Conservation (phyloP, 2,888 invertebrate genomes). For the Notodonta dromedarius region DNA sequence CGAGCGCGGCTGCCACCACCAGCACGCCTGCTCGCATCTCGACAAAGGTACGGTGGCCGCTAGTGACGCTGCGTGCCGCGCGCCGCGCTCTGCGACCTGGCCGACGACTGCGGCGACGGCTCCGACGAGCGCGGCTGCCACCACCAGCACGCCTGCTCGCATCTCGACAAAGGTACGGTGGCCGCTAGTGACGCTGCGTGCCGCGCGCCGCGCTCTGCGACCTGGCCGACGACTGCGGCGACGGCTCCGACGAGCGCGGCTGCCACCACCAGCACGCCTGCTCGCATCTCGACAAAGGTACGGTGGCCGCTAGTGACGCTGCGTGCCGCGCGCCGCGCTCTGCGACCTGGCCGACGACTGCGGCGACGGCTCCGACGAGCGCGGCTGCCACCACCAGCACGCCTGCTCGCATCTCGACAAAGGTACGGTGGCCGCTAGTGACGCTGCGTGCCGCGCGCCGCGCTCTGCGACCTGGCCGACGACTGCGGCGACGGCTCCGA, state of each 20-base stretch:
- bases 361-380: slow-evolving; percentile 94
- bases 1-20: slow-evolving; percentile 94
- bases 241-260: slow-evolving; percentile 94
- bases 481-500: slow-evolving; percentile 97
- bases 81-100: slow-evolving; percentile 92
- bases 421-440: slow-evolving; percentile 43
- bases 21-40: slow-evolving; percentile 79
- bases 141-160: slow-evolving; percentile 84
- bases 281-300: slow-evolving; percentile 68
- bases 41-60: slow-evolving; percentile 60
- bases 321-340: slow-evolving; percentile 90
- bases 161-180: slow-evolving; percentile 62
- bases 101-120: slow-evolving; percentile 95
- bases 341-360: slow-evolving; percentile 97
- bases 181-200: slow-evolving; percentile 86
- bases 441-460: slow-evolving; percentile 90
- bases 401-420: slow-evolving; percentile 79
- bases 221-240: slow-evolving; percentile 95
- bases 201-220: slow-evolving; percentile 92
- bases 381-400: slow-evolving; percentile 91
- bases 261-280: slow-evolving; percentile 90
- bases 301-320: slow-evolving; percentile 70
- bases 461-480: slow-evolving; percentile 94
- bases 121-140: slow-evolving; percentile 97
- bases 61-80: slow-evolving; percentile 89